Evolutionary conservation across 2,797 vertebrate genomes (phyloP).

Genomic region (Cirrhinus mrigala): DNA sequence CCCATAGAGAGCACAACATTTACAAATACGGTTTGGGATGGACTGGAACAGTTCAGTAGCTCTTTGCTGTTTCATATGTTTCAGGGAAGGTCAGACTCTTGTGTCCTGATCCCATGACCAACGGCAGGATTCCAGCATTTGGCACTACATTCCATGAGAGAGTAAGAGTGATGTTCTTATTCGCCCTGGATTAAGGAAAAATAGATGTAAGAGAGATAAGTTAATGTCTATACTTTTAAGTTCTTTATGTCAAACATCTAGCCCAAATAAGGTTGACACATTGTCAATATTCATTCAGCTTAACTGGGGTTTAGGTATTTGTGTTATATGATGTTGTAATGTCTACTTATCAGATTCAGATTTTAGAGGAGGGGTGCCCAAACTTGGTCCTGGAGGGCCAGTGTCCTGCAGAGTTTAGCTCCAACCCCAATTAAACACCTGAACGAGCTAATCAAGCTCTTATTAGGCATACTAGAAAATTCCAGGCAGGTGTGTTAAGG

Average conservation of each 20-base stretch:
- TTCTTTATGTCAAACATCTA: background rate
- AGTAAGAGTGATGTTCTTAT: slow-evolving; percentile 94
- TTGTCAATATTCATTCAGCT: background rate
- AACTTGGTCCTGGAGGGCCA: too few relatives aligned
- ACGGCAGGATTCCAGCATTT: slow-evolving; percentile 95
- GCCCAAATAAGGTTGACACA: background rate
- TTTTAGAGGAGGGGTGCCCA: too few relatives aligned
- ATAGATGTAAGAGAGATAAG: background rate
- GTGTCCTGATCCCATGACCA: slow-evolving; percentile 92
- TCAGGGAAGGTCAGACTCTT: slow-evolving; percentile 94
- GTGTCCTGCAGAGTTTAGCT: too few relatives aligned
- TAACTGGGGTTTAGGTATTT: background rate
- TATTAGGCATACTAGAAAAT: too few relatives aligned
- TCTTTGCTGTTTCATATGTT: slow-evolving; percentile 90
- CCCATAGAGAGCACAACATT: slow-evolving; percentile 50
- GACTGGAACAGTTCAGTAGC: slow-evolving; percentile 85
- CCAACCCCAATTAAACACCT: too few relatives aligned
- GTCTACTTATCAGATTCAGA: background rate
- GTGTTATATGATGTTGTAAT: background rate
- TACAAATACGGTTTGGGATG: slow-evolving; percentile 53
- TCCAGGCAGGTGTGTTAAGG: too few relatives aligned
- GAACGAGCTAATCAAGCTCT: too few relatives aligned
- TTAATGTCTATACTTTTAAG: background rate
- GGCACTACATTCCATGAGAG: slow-evolving; percentile 98
- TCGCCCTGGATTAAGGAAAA: slow-evolving; percentile 81